Conservation (phyloP, 2,113 vertebrate species). For the Atractosteus spatula region DNA sequence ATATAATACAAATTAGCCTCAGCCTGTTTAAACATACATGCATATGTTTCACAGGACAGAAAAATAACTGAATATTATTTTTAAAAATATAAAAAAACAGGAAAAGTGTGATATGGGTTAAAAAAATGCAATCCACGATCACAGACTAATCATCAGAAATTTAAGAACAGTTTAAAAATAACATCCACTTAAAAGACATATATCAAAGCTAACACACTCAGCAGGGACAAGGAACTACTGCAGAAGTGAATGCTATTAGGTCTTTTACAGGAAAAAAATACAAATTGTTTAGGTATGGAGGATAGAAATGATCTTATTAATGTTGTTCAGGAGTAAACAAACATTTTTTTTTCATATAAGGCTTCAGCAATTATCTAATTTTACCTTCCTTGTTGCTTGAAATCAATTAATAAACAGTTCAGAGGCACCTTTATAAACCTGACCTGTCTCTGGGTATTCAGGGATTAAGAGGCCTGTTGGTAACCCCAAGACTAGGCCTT, state of each 20-base stretch:
- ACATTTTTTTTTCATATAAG: constrained; percentile 9
- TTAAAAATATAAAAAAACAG: neutral
- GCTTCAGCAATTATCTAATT: neutral
- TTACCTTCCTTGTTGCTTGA: neutral
- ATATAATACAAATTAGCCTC: too few species aligned
- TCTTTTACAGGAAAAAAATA: too few species aligned
- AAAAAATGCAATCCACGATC: neutral
- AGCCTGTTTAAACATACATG: too few species aligned
- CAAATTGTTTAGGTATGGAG: constrained; percentile 32
- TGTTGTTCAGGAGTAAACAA: constrained; percentile 38
- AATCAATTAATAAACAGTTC: constrained; percentile 9
- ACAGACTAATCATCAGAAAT: constrained; percentile 2
- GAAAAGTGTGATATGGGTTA: too few species aligned
- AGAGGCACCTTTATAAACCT: too few species aligned
- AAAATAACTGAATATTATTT: neutral
- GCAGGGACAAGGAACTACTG: too few species aligned
- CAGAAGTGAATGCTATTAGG: too few species aligned
- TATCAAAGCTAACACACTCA: too few species aligned
- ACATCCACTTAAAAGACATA: constrained; percentile 13
- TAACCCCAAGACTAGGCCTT: too few species aligned
- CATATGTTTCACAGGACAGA: too few species aligned
- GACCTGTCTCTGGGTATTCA: too few species aligned
- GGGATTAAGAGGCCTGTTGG: too few species aligned
- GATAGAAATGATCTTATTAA: constrained; percentile 36
- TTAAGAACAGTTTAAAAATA: constrained; percentile 18